These are phyloP conservation scores for Aspidiotus destructor DNA, from an alignment of 2,888 invertebrate species.

Conservation along the genomic window DNA sequence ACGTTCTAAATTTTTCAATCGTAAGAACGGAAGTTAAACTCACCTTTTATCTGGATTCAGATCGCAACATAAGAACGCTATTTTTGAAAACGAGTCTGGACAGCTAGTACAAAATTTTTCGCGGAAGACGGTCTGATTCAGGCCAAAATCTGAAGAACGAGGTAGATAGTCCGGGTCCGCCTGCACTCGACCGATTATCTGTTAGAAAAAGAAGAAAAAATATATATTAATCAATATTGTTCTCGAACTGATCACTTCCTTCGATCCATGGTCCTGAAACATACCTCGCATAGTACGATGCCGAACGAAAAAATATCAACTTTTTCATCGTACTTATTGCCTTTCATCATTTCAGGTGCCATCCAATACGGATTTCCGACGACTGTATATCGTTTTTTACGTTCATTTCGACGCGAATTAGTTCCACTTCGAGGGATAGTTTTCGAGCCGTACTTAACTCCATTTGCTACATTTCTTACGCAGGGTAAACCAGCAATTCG, in stretches of 20 bases:
- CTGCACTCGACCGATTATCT: constrained; percentile 85
- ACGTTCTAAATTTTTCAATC: neutral
- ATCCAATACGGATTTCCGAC: constrained; percentile 98
- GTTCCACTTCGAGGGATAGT: constrained; percentile 23
- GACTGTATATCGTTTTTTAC: constrained; percentile 84
- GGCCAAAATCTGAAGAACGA: constrained; percentile 80
- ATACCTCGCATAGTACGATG: constrained; percentile 84
- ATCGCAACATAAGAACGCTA: constrained; percentile 84
- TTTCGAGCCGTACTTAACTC: constrained; percentile 24
- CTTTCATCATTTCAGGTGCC: constrained; percentile 98
- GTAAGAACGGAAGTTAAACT: constrained; percentile 23
- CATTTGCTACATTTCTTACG: constrained; percentile 14
- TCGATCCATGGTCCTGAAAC: constrained; percentile 28
- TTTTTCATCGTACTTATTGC: constrained; percentile 89
- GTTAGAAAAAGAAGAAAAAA: neutral
- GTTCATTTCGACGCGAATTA: constrained; percentile 49
- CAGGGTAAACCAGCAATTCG: constrained; percentile 8
- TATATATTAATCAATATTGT: neutral
- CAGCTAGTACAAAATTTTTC: constrained; percentile 76
- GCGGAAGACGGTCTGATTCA: constrained; percentile 74
- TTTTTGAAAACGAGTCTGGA: constrained; percentile 75
- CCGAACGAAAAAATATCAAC: constrained; percentile 95
- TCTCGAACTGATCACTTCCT: neutral
- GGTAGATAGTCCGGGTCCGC: constrained; percentile 92
- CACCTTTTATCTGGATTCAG: constrained; percentile 80